Conservation (phyloP, 2,113 vertebrate species). For the Mungos mungo region DNA sequence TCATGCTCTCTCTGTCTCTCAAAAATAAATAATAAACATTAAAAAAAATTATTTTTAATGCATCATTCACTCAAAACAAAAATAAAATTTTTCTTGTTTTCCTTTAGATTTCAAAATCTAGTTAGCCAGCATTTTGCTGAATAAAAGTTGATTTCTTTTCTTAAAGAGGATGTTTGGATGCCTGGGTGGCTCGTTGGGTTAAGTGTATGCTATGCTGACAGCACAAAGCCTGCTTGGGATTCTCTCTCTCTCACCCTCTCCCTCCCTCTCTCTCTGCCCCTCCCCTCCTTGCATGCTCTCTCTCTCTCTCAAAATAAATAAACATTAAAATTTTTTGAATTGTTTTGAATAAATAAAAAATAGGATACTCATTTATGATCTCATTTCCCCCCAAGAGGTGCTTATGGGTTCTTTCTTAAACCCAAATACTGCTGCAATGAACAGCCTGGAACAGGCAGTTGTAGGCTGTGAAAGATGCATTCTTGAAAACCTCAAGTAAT, state of each 20-base stretch:
- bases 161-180: neutral
- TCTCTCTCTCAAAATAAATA: no score
- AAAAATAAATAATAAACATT: no score
- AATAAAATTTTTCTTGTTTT: neutral
- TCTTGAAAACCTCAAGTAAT: conserved; percentile 49
- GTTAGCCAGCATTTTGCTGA: conserved; percentile 26
- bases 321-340: neutral
- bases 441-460: neutral
- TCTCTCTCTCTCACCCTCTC: no score
- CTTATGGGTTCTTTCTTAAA: conserved; percentile 22
- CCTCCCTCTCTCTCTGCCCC: no score
- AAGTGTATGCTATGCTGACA: no score
- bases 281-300: no score
- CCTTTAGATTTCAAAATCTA: conserved; percentile 53
- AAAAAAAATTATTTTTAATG: neutral
- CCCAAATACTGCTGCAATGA: neutral
- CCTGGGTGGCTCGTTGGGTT: no score
- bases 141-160: conserved; percentile 18
- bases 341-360: no score
- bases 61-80: neutral
- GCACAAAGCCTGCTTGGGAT: no score
- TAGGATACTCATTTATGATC: neutral
- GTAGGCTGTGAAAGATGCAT: neutral
- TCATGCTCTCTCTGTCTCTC: no score
- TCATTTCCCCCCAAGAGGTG: neutral